Evolutionary conservation across 2,113 vertebrate genomes (phyloP).

Genomic region (Passer montanus): DNA sequence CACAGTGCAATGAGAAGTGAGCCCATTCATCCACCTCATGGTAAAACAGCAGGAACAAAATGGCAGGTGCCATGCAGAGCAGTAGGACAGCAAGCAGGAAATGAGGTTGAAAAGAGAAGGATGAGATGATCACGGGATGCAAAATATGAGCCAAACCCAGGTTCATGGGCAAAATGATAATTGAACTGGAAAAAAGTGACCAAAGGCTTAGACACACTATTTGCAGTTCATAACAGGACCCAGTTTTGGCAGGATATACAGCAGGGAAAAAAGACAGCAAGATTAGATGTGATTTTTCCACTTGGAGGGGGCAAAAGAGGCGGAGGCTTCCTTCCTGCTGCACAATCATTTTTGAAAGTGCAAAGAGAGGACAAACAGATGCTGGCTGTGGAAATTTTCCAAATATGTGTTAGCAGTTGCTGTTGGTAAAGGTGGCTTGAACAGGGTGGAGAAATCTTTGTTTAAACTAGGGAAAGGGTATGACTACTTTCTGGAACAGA

Average conservation of each 20-base stretch:
- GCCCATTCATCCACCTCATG: background rate
- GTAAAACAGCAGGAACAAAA: background rate
- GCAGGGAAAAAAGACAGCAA: background rate
- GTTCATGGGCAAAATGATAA: background rate
- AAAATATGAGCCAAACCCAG: background rate
- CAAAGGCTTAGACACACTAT: background rate
- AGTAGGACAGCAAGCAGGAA: background rate
- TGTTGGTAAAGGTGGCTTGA: background rate
- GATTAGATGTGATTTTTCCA: conserved; percentile 43
- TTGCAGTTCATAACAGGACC: background rate
- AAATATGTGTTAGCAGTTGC: background rate
- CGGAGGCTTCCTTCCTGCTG: conserved; percentile 35
- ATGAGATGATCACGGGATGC: background rate
- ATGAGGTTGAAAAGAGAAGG: background rate
- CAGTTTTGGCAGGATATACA: conserved; percentile 12
- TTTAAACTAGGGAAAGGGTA: background rate
- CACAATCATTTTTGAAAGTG: background rate
- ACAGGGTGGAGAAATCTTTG: background rate
- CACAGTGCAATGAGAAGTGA: background rate
- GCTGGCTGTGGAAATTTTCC: background rate
- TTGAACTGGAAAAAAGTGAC: background rate
- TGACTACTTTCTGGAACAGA: background rate
- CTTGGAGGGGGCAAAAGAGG: background rate
- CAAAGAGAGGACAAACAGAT: background rate
- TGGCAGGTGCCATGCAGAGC: background rate